phyloP scores from a whole-genome alignment of 2,888 invertebrate genomes.

The Aphidius colemani region DNA sequence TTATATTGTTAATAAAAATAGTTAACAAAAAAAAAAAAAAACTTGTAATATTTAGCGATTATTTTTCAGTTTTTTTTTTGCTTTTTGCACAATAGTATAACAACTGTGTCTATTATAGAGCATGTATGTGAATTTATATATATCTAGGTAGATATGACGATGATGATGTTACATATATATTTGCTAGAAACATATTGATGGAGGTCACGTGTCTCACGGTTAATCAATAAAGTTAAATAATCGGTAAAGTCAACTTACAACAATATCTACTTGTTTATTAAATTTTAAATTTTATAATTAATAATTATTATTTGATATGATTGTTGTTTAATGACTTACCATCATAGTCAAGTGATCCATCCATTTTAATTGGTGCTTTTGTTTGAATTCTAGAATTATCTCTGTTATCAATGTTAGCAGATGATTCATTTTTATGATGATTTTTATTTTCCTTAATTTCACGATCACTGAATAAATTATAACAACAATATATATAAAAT shows the following conservation, averaged over 20 bases:
- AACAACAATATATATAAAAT: no score
- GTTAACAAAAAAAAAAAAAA: background rate
- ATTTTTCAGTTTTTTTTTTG: no score
- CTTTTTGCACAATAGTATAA: no score
- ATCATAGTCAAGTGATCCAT: slow-evolving; percentile 81
- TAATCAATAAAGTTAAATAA: slow-evolving; percentile 12
- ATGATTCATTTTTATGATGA: slow-evolving; percentile 40
- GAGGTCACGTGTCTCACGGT: background rate
- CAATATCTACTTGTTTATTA: background rate
- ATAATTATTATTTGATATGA: background rate
- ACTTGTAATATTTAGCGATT: no score
- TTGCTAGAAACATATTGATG: background rate
- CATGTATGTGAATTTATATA: no score
- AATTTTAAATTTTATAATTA: background rate
- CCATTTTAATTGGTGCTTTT: slow-evolving; percentile 66
- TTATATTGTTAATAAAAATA: background rate
- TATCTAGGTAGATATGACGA: no score
- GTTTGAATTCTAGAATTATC: slow-evolving; percentile 53
- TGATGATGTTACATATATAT: no score
- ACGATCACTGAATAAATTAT: slow-evolving; percentile 33
- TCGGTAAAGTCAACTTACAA: slow-evolving; percentile 14
- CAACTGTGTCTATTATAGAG: no score
- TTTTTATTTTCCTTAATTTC: slow-evolving; percentile 40
- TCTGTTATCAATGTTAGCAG: slow-evolving; percentile 44
- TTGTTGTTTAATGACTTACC: slow-evolving; percentile 62